Conservation (phyloP, 2,888 invertebrate genomes). For the Pinctada fucata region DNA sequence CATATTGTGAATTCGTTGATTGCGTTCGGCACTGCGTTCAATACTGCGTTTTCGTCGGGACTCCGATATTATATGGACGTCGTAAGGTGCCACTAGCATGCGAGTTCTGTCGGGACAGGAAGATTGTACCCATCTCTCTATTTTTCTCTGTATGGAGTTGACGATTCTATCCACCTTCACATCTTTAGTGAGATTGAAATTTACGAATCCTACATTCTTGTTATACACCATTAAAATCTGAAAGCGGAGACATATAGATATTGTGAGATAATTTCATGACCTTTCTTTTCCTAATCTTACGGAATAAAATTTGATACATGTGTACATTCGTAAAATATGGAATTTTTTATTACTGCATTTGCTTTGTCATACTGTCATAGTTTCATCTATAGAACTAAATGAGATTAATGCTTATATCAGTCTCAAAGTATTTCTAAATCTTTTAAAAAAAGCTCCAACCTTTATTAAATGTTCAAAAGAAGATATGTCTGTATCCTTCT, state of each 20-base stretch:
- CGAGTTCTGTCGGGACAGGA: constrained; percentile 54
- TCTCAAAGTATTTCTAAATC: too few relatives aligned
- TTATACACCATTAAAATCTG: constrained; percentile 61
- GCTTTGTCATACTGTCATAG: too few relatives aligned
- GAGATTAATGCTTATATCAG: too few relatives aligned
- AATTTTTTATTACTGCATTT: too few relatives aligned
- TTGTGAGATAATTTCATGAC: too few relatives aligned
- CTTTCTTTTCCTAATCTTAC: too few relatives aligned
- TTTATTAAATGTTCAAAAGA: constrained; percentile 40
- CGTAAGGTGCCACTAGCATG: constrained; percentile 50
- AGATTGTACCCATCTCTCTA: constrained; percentile 54
- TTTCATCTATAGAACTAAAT: too few relatives aligned
- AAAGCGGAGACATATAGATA: too few relatives aligned
- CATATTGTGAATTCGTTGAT: constrained; percentile 47
- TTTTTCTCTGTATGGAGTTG: constrained; percentile 48
- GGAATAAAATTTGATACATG: too few relatives aligned
- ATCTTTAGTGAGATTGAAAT: constrained; percentile 45
- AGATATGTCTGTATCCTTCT: constrained; percentile 37
- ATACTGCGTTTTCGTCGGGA: constrained; percentile 47
- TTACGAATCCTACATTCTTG: constrained; percentile 46
- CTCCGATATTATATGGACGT: constrained; percentile 41
- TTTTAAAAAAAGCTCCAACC: constrained; percentile 15
- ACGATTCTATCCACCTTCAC: constrained; percentile 48
- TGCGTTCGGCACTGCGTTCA: constrained; percentile 51
- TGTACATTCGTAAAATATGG: too few relatives aligned